phyloP scores from a whole-genome alignment of 92 coral and sea anemone species.

The Zoanthus sansibaricus region DNA sequence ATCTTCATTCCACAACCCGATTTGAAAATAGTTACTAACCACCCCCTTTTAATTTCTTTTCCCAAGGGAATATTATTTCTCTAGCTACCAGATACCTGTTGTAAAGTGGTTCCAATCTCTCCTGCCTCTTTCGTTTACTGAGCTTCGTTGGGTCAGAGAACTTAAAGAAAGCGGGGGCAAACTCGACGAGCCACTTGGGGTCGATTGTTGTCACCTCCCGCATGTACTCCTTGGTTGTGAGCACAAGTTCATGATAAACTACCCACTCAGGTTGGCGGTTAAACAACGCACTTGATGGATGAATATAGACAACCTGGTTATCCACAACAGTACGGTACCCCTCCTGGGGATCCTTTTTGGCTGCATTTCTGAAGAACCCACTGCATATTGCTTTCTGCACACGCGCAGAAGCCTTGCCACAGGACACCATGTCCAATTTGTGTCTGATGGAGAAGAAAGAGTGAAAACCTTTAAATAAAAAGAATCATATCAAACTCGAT shows the following conservation, averaged over 20 bases:
- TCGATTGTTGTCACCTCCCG: slow-evolving; percentile 96
- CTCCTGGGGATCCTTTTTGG: slow-evolving; percentile 98
- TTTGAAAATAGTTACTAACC: neutral
- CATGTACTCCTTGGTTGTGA: slow-evolving; percentile 99
- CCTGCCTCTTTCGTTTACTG: slow-evolving; percentile 97
- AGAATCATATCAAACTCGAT: too few relatives aligned
- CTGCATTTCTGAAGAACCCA: slow-evolving; percentile 98
- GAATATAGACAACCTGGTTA: slow-evolving; percentile 96
- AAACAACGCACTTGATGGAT: slow-evolving; percentile 97
- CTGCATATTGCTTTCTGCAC: slow-evolving; percentile 97
- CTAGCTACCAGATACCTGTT: slow-evolving; percentile 67
- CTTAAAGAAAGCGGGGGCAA: slow-evolving; percentile 97
- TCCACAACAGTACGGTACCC: slow-evolving; percentile 98
- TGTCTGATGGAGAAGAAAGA: slow-evolving; percentile 66
- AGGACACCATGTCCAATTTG: slow-evolving; percentile 97
- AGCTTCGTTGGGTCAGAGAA: slow-evolving; percentile 92
- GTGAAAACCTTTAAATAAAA: too few relatives aligned
- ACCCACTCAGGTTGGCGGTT: slow-evolving; percentile 99
- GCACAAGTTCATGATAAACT: slow-evolving; percentile 94
- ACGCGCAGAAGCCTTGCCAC: slow-evolving; percentile 94
- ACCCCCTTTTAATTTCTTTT: neutral
- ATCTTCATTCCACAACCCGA: neutral
- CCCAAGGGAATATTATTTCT: neutral
- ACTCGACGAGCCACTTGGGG: slow-evolving; percentile 98
- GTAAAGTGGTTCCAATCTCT: slow-evolving; percentile 94